Evolutionary conservation across 2,888 invertebrate genomes (phyloP).

Genomic region (Xestia sexstrigata): DNA sequence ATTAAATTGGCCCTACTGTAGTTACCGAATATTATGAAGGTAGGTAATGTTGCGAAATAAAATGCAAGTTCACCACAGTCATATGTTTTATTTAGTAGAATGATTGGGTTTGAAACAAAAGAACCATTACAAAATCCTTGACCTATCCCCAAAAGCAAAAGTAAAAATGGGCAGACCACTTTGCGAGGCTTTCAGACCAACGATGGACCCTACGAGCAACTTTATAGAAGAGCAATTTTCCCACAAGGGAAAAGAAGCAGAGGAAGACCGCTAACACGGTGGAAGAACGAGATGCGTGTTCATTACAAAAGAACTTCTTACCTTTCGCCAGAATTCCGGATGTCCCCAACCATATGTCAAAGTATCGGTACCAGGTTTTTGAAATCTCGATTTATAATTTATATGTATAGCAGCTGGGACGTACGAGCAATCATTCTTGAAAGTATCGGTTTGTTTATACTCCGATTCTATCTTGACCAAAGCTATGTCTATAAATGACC

Average conservation of each 20-base stretch:
- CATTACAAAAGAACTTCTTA: slow-evolving; percentile 33
- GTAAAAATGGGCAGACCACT: too few species aligned
- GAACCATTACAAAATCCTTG: too few species aligned
- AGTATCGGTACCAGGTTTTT: slow-evolving; percentile 62
- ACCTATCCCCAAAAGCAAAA: too few species aligned
- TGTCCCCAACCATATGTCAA: slow-evolving; percentile 75
- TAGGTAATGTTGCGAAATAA: neutral
- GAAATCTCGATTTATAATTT: slow-evolving; percentile 67
- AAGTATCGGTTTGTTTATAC: slow-evolving; percentile 61
- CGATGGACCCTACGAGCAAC: too few species aligned
- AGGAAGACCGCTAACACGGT: too few species aligned
- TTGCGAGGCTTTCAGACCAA: too few species aligned
- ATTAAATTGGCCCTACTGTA: neutral
- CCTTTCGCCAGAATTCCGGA: slow-evolving; percentile 64
- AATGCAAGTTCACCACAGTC: neutral
- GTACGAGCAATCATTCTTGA: slow-evolving; percentile 65
- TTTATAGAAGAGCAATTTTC: too few species aligned
- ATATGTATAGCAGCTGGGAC: slow-evolving; percentile 66
- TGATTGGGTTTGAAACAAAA: too few species aligned
- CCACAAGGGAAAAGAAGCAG: too few species aligned
- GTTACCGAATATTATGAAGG: neutral
- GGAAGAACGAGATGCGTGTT: too few species aligned
- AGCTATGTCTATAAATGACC: slow-evolving; percentile 78
- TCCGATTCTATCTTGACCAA: slow-evolving; percentile 74
- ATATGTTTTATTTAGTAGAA: neutral